Evolutionary conservation across 2,113 vertebrate genomes (phyloP).

Genomic region (Neomonachus schauinslandi): DNA sequence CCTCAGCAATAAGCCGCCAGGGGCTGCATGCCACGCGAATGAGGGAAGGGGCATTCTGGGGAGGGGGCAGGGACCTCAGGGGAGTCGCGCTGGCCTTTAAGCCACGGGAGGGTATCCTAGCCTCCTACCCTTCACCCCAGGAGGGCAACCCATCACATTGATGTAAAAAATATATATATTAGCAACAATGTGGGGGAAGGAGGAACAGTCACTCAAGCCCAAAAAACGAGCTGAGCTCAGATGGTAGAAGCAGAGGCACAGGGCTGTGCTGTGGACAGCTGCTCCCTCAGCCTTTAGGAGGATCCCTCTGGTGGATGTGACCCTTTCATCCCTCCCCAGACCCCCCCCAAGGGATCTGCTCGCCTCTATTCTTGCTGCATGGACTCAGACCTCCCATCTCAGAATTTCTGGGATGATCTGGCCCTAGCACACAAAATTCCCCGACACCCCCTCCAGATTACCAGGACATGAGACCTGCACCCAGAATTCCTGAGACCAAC

Average conservation of each 20-base stretch:
- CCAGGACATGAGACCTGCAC: slow-evolving; percentile 57
- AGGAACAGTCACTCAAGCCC: not conserved
- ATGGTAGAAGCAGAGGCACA: not conserved
- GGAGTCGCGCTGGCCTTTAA: not conserved
- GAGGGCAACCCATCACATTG: not conserved
- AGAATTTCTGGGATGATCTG: slow-evolving; percentile 3
- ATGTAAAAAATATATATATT: not conserved
- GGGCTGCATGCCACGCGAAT: slow-evolving; percentile 39
- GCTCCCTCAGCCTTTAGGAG: not conserved
- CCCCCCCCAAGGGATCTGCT: not conserved
- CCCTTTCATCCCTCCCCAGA: not conserved
- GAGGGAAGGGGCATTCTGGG: slow-evolving; percentile 18
- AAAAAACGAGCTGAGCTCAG: not conserved
- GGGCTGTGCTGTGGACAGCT: not conserved
- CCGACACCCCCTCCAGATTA: not conserved
- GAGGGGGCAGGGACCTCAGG: not conserved
- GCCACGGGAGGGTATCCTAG: not conserved
- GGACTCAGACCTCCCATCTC: slow-evolving; percentile 46
- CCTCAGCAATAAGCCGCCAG: slow-evolving; percentile 76
- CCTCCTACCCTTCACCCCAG: not conserved
- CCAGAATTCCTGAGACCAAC: not conserved
- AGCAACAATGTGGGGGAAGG: not conserved
- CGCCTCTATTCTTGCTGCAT: slow-evolving; percentile 53
- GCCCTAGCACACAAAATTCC: not conserved
- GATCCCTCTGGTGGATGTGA: not conserved